Percentiles rank a stretch among this genome's conserved stretches.
phyloP scores from a whole-genome alignment of 1,140 invertebrate genomes.

The Brachionus sp. region DNA sequence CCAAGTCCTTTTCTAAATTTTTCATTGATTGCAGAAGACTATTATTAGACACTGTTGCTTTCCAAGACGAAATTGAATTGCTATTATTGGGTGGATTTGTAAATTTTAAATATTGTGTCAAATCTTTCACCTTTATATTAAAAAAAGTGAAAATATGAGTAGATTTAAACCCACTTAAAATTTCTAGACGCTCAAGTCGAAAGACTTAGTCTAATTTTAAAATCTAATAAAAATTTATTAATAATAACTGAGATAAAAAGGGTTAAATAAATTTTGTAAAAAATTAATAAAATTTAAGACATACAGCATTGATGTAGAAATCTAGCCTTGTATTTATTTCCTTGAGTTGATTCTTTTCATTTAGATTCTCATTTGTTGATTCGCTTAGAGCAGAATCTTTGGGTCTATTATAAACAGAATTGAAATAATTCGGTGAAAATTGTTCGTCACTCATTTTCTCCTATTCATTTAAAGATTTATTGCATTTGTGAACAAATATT shows the following conservation, averaged over 20 bases:
- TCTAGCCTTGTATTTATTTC: conserved; percentile 3
- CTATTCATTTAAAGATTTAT: not conserved
- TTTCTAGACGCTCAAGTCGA: not conserved
- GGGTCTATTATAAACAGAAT: conserved; percentile 5
- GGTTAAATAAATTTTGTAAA: not conserved
- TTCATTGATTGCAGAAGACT: conserved; percentile 14
- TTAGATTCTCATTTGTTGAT: not conserved
- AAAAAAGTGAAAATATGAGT: not conserved
- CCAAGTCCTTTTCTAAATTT: conserved; percentile 39
- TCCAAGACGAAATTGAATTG: not conserved
- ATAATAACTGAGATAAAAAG: not conserved
- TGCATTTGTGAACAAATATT: not conserved
- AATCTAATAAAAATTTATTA: not conserved
- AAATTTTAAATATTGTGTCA: conserved; percentile 33
- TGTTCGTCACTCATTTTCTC: not conserved
- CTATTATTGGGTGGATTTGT: not conserved
- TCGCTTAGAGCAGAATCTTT: not conserved
- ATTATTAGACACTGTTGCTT: not conserved
- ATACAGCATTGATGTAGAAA: conserved; percentile 33
- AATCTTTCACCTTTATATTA: conserved; percentile 26
- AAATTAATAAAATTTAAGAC: not conserved
- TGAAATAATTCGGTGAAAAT: conserved; percentile 20
- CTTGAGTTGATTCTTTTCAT: conserved; percentile 25
- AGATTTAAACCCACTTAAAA: not conserved
- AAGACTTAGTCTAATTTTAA: not conserved